Evolutionary conservation across 2,797 vertebrate species (phyloP).

Genomic region (Linurgus olivaceus): DNA sequence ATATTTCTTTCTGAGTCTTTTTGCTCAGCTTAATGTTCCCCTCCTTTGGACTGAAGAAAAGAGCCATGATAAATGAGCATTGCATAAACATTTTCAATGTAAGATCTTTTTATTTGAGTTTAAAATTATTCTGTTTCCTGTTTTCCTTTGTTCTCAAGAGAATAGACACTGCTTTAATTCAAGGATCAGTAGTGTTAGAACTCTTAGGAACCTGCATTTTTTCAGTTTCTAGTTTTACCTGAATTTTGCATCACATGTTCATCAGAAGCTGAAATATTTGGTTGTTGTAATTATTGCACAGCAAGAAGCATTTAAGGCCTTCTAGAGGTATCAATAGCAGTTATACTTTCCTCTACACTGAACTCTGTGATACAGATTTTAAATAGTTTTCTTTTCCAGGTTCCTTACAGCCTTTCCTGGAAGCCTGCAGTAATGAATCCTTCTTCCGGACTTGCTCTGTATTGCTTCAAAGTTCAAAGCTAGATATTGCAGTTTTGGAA

Average conservation of each 20-base stretch:
- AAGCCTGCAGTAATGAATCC: conserved; percentile 83
- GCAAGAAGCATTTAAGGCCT: not conserved
- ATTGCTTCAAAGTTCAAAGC: conserved; percentile 81
- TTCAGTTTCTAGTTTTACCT: not conserved
- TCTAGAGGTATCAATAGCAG: not conserved
- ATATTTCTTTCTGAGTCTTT: not conserved
- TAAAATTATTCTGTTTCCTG: not conserved
- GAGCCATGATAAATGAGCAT: not conserved
- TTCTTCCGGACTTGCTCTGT: conserved; percentile 83
- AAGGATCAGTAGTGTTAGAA: not conserved
- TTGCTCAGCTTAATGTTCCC: not conserved
- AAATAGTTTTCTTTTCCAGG: conserved; percentile 68
- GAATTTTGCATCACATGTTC: not conserved
- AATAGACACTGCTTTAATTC: not conserved
- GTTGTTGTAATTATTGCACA: not conserved
- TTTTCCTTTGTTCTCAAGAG: not conserved
- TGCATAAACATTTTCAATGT: not conserved
- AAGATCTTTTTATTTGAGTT: not conserved
- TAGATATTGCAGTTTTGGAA: conserved; percentile 81
- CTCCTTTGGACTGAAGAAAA: not conserved
- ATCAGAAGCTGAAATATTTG: not conserved
- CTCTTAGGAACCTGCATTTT: not conserved
- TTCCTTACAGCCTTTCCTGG: conserved; percentile 81
- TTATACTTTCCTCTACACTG: not conserved
- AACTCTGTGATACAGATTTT: not conserved